Evolutionary conservation across 2,888 invertebrate genomes (phyloP).

Genomic region (Nesidiocoris tenuis): DNA sequence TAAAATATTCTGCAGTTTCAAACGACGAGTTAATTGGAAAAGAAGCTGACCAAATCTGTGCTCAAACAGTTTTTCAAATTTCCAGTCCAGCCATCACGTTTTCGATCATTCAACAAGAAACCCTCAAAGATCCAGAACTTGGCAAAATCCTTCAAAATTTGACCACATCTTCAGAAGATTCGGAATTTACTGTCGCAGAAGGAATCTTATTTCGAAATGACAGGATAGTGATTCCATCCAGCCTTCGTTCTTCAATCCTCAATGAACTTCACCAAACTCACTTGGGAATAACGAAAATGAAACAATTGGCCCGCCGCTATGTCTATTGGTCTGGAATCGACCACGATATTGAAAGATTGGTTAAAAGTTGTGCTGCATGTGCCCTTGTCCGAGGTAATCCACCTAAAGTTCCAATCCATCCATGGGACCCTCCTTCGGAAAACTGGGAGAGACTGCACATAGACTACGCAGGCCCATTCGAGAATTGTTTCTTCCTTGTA

Average conservation of each 20-base stretch:
- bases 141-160: neutral
- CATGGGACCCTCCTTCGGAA: neutral
- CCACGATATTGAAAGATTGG: neutral
- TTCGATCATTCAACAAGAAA: conserved; percentile 19
- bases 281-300: neutral
- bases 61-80: conserved; percentile 36
- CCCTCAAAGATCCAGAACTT: conserved; percentile 29
- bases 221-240: conserved; percentile 26
- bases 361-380: neutral
- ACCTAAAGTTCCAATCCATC: neutral
- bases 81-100: neutral
- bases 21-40: neutral
- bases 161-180: neutral
- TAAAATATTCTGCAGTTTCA: neutral
- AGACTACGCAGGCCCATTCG: neutral
- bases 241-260: neutral
- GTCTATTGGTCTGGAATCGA: neutral
- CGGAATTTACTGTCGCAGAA: conserved; percentile 14
- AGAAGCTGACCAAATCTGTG: conserved; percentile 14
- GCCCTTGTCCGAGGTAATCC: neutral
- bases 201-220: conserved; percentile 39
- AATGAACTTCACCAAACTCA: conserved; percentile 10
- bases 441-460: conserved; percentile 4
- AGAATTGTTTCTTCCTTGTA: neutral
- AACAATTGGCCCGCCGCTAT: neutral